These are phyloP conservation scores for Gymnodraco acuticeps DNA, from an alignment of 2,797 vertebrate genomes.

Conservation along the genomic window DNA sequence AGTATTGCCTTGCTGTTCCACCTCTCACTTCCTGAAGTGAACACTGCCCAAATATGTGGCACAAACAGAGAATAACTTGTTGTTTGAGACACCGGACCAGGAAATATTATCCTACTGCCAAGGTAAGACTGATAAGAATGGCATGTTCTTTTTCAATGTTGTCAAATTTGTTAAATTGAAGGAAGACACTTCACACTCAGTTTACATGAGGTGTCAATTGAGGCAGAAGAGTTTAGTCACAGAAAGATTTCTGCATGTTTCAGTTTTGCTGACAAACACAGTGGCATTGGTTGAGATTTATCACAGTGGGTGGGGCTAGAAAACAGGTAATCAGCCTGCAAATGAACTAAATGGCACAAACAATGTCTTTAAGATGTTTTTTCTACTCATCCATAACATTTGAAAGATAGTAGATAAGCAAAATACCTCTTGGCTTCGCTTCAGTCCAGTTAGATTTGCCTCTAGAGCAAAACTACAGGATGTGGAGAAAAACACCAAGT, in stretches of 20 bases:
- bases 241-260: slow-evolving; percentile 17
- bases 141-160: not conserved
- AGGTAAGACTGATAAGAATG: slow-evolving; percentile 55
- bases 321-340: not conserved
- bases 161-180: not conserved
- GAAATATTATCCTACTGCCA: slow-evolving; percentile 13
- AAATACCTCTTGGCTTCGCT: slow-evolving; percentile 12
- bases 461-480: not conserved
- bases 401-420: slow-evolving; percentile 27
- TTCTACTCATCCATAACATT: not conserved
- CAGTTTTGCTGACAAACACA: slow-evolving; percentile 32
- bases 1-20: slow-evolving; percentile 36
- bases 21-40: slow-evolving; percentile 72
- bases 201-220: not conserved
- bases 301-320: slow-evolving; percentile 14
- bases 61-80: slow-evolving; percentile 26
- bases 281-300: slow-evolving; percentile 20
- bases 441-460: not conserved
- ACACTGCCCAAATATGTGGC: slow-evolving; percentile 52
- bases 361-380: not conserved
- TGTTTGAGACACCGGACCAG: slow-evolving; percentile 30
- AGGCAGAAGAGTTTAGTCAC: slow-evolving; percentile 5
- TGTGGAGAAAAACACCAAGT: not conserved
- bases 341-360: not conserved
- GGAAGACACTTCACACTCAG: not conserved